Base-by-base conservation (phyloP, 1,140 invertebrate genomes). In the Reticulitermes speratus region DNA sequence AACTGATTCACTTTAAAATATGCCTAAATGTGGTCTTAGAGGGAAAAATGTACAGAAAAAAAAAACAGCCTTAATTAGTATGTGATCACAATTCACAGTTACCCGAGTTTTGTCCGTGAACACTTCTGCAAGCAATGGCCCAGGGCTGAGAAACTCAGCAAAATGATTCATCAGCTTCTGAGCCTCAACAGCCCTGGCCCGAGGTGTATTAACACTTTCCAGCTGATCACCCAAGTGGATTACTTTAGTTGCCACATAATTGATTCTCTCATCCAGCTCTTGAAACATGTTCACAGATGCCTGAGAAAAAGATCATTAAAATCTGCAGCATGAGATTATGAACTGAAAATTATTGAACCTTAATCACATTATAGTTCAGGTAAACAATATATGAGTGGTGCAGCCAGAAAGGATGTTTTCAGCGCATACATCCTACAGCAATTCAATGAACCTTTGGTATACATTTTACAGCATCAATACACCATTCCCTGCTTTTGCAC, bases 181-280 rank as follows among this genome's bases (percentile, higher is more conserved):
- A 11, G 98, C 98, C 90, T 99, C 98, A 12, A 97, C 97, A 16
- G 98, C 97, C 88, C 98, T 92, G 84, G 97, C 95, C 89, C 98
- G 92, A 1, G 98, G 98, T 0, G 96, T 97, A 91, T 99, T 98
- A 0, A 99, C 98, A 89, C 97, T 98, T 90, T 99, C 98, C 48
- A 99, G 91, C 89, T 99, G 98, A 91, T 99, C 98, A 1, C 98
- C 98, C 25, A 99, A 93, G 92, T 99, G 98, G 84, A 99, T 95
- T 30, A 99, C 98, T 92, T 99, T 98, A 0, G 98, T 98, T 0
- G 98, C 98, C 83, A 99, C 98, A 89, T 96, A 96, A 89, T 99
- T 99, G 88, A 99, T 99, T 90, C 98, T 95, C 89, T 97, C 97
- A 92, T 99, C 98, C 44, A 99, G 91, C 88, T 97, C 95, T 92